Conservation (phyloP, 2,797 vertebrate genomes). For the Bovichtus diacanthus region DNA sequence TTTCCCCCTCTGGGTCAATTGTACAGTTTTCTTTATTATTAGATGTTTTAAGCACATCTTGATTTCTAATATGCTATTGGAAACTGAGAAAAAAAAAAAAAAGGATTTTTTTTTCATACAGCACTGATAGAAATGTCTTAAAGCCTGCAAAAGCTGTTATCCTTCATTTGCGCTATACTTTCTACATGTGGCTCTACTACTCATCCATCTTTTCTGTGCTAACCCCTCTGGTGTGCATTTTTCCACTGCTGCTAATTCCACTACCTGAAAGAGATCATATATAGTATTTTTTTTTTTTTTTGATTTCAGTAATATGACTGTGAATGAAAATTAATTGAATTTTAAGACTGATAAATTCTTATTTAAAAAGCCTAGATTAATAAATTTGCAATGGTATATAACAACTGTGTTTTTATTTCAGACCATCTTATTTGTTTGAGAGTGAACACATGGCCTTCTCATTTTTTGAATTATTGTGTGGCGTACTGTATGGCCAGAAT, state of each 20-base stretch:
- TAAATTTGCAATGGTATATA: conserved; percentile 79
- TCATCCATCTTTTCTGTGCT: conserved; percentile 62
- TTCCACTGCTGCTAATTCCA: conserved; percentile 82
- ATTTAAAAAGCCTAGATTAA: conserved; percentile 85
- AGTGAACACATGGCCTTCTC: conserved; percentile 31
- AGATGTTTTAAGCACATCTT: conserved; percentile 67
- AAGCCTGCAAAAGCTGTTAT: conserved; percentile 49
- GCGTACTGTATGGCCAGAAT: conserved; percentile 20
- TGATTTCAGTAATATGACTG: conserved; percentile 78
- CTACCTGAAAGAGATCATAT: conserved; percentile 83
- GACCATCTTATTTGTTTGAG: conserved; percentile 36
- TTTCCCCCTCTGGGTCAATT: conserved; percentile 54
- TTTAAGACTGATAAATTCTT: conserved; percentile 84
- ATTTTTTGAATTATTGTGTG: conserved; percentile 28
- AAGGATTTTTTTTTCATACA: conserved; percentile 43
- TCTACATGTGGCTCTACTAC: conserved; percentile 37
- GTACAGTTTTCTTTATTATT: conserved; percentile 76
- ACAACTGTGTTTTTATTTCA: conserved; percentile 64
- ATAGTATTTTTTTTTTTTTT: conserved; percentile 67
- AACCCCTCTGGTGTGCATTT: conserved; percentile 65
- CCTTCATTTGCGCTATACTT: conserved; percentile 54
- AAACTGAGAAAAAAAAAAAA: conserved; percentile 47
- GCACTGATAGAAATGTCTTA: conserved; percentile 67
- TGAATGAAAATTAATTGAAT: conserved; percentile 84
- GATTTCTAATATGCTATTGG: conserved; percentile 61